Conservation (phyloP, 2,113 vertebrate genomes). For the Proterorhinus semilunaris region DNA sequence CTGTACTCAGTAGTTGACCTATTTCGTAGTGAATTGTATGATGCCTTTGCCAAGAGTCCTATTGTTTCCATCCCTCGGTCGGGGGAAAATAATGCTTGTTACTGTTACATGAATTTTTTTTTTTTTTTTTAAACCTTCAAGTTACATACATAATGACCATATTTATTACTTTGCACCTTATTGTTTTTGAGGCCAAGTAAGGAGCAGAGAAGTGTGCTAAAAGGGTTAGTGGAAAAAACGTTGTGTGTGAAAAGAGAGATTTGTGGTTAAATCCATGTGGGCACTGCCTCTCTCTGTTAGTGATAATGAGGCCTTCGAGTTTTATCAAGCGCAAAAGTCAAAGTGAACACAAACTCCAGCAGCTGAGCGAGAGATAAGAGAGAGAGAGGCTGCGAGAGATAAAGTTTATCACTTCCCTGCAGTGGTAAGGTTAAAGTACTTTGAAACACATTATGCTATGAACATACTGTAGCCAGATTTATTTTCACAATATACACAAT, state of each 20-base stretch:
- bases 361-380: conserved; percentile 14
- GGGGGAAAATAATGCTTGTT: too few species aligned
- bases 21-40: too few species aligned
- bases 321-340: conserved; percentile 34
- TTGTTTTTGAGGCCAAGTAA: too few species aligned
- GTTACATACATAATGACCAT: too few species aligned
- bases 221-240: conserved; percentile 10
- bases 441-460: not conserved
- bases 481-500: too few species aligned
- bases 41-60: too few species aligned
- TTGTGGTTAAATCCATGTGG: conserved; percentile 26
- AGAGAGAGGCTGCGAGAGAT: conserved; percentile 27
- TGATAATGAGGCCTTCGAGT: conserved; percentile 27
- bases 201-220: conserved; percentile 5
- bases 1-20: too few species aligned
- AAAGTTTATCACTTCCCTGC: conserved; percentile 54
- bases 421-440: conserved; percentile 29
- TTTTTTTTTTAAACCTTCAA: too few species aligned
- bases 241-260: not conserved
- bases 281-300: conserved; percentile 20
- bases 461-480: too few species aligned
- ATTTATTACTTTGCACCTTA: too few species aligned
- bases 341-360: conserved; percentile 22
- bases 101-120: too few species aligned
- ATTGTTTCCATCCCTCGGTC: too few species aligned